phyloP scores from a whole-genome alignment of 1,140 invertebrate genomes.

The Calliphora vicina region DNA sequence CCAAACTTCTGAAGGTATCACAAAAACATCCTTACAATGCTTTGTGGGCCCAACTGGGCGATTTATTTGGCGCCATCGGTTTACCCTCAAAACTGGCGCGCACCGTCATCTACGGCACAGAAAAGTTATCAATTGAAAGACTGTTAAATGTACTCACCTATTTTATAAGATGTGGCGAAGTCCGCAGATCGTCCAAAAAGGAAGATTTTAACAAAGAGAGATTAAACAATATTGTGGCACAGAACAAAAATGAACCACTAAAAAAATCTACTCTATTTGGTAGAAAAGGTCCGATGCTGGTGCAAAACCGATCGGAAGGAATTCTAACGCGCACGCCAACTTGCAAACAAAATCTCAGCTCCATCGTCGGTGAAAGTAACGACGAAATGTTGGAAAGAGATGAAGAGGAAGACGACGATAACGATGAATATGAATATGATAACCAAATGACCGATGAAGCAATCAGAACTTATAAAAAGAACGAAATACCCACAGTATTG shows the following conservation, averaged over 20 bases:
- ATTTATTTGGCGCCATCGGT: constrained; percentile 84
- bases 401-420: constrained; percentile 43
- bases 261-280: constrained; percentile 33
- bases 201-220: constrained; percentile 61
- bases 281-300: neutral
- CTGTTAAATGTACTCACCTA: constrained; percentile 79
- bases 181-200: constrained; percentile 64
- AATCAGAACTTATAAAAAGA: constrained; percentile 53
- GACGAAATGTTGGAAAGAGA: constrained; percentile 37
- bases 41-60: constrained; percentile 84
- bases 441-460: constrained; percentile 13
- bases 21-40: constrained; percentile 75
- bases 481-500: constrained; percentile 61
- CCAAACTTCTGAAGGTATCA: constrained; percentile 56
- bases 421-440: constrained; percentile 24
- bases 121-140: constrained; percentile 73
- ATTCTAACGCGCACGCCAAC: constrained; percentile 50
- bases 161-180: constrained; percentile 81
- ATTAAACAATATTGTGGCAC: constrained; percentile 48
- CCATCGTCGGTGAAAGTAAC: constrained; percentile 48
- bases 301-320: neutral
- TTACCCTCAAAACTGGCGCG: constrained; percentile 77
- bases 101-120: constrained; percentile 79
- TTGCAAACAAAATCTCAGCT: constrained; percentile 58
- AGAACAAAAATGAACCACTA: constrained; percentile 45